Percentiles rank a stretch among this genome's conserved stretches.
Evolutionary conservation across 2,113 vertebrate genomes (phyloP).

Genomic region (Carassius gibelio): DNA sequence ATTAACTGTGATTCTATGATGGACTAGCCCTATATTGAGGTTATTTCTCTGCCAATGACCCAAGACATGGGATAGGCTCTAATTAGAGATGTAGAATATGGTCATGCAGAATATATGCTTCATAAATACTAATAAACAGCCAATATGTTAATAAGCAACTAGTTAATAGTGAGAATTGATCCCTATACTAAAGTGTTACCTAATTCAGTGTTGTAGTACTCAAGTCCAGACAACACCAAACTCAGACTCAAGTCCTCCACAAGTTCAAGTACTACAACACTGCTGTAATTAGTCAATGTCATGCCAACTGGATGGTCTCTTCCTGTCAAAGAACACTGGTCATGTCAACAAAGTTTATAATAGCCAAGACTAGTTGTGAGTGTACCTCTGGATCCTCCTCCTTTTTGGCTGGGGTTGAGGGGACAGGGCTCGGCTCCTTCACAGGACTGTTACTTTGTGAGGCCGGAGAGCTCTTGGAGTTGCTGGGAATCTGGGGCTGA

Average conservation of each 20-base stretch:
- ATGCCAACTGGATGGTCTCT: not conserved
- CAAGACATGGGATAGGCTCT: too few relatives aligned
- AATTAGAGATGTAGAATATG: too few relatives aligned
- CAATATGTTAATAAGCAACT: too few relatives aligned
- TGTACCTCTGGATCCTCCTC: conserved; percentile 81
- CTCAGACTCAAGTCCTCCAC: not conserved
- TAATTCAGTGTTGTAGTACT: not conserved
- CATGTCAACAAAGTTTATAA: not conserved
- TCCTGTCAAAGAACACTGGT: not conserved
- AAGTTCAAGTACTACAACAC: not conserved
- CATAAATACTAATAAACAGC: too few relatives aligned
- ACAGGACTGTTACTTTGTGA: conserved; percentile 76
- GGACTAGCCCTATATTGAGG: not conserved
- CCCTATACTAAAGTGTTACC: too few relatives aligned
- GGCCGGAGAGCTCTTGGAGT: conserved; percentile 76
- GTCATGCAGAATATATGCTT: too few relatives aligned
- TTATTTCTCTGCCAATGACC: too few relatives aligned
- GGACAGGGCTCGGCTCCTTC: conserved; percentile 77
- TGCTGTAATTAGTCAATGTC: not conserved
- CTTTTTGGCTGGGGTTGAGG: conserved; percentile 78
- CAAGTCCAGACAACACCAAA: not conserved
- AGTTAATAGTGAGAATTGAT: too few relatives aligned
- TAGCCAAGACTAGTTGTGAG: not conserved
- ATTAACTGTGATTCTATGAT: not conserved
- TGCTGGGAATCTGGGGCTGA: conserved; percentile 85